phyloP scores from a whole-genome alignment of 2,113 vertebrate species.

The Pardalotus punctatus region DNA sequence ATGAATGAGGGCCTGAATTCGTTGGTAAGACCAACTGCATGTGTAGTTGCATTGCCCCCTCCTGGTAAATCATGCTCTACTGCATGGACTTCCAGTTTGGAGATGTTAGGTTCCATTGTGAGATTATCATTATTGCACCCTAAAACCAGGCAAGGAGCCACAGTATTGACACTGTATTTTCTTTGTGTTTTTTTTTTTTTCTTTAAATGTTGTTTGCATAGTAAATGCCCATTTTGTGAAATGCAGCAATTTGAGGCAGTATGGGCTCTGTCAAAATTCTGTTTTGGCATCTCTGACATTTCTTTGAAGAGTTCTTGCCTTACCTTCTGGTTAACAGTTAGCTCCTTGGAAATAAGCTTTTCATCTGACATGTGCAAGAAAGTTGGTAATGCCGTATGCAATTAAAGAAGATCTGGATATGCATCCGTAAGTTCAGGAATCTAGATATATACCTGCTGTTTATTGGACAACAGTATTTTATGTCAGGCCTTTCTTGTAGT shows the following conservation, averaged over 20 bases:
- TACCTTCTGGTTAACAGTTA: background rate
- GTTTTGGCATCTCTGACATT: background rate
- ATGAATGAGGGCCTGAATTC: background rate
- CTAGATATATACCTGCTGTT: background rate
- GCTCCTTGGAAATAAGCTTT: background rate
- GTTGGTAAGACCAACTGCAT: background rate
- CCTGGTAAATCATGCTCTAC: conserved; percentile 15
- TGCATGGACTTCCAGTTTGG: background rate
- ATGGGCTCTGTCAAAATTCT: background rate
- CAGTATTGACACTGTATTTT: background rate
- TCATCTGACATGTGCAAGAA: background rate
- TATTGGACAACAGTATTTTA: background rate
- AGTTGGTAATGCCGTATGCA: background rate
- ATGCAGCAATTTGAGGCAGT: background rate
- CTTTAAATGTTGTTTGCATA: background rate
- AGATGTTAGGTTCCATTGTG: background rate
- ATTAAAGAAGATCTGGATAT: background rate
- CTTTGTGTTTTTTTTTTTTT: no score
- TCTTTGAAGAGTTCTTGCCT: background rate
- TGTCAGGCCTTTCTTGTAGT: background rate
- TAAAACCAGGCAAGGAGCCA: background rate
- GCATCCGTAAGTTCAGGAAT: background rate
- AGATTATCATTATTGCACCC: background rate
- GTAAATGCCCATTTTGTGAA: background rate
- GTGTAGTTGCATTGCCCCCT: conserved; percentile 60